Base-by-base conservation (phyloP, 2,113 vertebrate genomes). In the Triplophysa tibetana region DNA sequence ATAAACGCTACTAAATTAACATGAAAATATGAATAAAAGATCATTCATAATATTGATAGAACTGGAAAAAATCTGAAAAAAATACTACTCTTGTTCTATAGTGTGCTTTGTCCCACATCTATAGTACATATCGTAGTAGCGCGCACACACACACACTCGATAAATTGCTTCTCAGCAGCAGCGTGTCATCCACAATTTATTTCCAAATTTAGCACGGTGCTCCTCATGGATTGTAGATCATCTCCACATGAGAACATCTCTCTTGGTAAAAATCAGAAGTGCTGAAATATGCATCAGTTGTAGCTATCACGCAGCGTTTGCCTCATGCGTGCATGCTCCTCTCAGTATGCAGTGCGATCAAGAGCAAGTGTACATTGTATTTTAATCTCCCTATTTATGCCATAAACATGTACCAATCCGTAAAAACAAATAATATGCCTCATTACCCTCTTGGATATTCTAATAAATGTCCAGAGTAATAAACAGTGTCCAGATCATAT, bases 151-250 rank as follows among this genome's bases (percentile, higher is more conserved):
- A 43, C 41, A 43, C 41, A 43, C 41, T 10, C 41, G 73, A 70
- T 68, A 66, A 75, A 75, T 85, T 75, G 63, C 48, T 54, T 45
- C 68, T 63, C 45, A 62, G 56, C 65, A 73, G 16, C 54, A 26
- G 19, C 50, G n/a, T 50, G 74, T 41, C 52, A 75, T 79, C 58
- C 50, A 50, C 38, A 75, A 52, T n/a, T 16, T 24, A 60, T 41
- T 24, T 77, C 58, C 70, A 75, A 58, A 50, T 66, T 56, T 67
- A 83, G 65, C 48, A 38, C 29, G 33, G 52, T 8, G 63, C 9
- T 16, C 14, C 21, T 41, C 54, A 41, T 19, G 23, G 9, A 54
- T 17, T 19, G 9, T 16, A 26, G 48, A 48, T 4, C 41, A 48
- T 21, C 19, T 56, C 19, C 41, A 56, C 54, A 64, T 61, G 14